A percentile compares a stretch with the other conserved stretches of the same genome.
Evolutionary conservation across 2,888 invertebrate genomes (phyloP).

Genomic region (Pandemis heparana): DNA sequence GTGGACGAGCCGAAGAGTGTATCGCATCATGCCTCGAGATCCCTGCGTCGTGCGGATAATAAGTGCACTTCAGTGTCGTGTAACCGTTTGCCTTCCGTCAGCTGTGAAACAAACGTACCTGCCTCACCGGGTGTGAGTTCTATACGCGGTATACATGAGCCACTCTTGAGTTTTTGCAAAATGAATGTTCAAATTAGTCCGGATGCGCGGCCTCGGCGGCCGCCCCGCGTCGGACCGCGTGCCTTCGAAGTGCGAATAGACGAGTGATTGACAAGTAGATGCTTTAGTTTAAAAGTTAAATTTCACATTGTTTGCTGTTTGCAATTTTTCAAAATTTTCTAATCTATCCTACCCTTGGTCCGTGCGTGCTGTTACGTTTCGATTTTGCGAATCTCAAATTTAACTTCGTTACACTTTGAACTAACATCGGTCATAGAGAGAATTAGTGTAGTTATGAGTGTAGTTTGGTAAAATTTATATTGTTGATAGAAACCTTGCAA

Average conservation of each 20-base stretch:
- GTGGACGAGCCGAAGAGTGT: not conserved
- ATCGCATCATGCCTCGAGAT: not conserved
- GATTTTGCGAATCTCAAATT: slow-evolving; percentile 44
- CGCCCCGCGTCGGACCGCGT: slow-evolving; percentile 43
- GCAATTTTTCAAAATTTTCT: slow-evolving; percentile 26
- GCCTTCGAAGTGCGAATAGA: slow-evolving; percentile 11
- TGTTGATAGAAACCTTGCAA: slow-evolving; percentile 38
- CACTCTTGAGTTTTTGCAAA: slow-evolving; percentile 5
- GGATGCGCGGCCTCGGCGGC: slow-evolving; percentile 12
- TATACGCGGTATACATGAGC: slow-evolving; percentile 2
- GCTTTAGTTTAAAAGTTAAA: slow-evolving; percentile 17
- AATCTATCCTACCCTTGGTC: not conserved
- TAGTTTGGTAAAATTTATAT: slow-evolving; percentile 31
- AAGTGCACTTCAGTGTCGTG: slow-evolving; percentile 6
- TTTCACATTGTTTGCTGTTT: slow-evolving; percentile 24
- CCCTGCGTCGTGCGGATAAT: slow-evolving; percentile 25
- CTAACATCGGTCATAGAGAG: slow-evolving; percentile 5
- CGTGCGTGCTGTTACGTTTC: slow-evolving; percentile 17
- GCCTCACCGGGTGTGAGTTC: not conserved
- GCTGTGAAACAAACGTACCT: slow-evolving; percentile 6
- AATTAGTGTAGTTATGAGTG: slow-evolving; percentile 2
- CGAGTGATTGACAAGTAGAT: slow-evolving; percentile 13
- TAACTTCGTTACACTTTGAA: slow-evolving; percentile 4
- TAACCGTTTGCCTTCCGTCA: slow-evolving; percentile 4
- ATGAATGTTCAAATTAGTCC: not conserved